Conservation (phyloP, 2,113 vertebrate genomes). For the Apteryx mantelli region DNA sequence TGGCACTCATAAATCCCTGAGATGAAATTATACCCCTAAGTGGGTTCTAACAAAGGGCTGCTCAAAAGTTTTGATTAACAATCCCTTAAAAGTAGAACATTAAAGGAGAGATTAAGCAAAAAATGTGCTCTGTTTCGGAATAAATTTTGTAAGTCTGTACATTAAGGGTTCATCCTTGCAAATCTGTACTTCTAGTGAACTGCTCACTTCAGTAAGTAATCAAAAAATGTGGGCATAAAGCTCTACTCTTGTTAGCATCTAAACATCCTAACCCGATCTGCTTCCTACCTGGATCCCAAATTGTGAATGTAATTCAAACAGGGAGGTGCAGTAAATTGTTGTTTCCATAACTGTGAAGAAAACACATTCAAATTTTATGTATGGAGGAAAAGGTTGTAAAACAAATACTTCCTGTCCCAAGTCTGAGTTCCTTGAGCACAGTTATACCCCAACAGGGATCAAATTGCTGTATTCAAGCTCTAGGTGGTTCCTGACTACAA, state of each 20-base stretch:
- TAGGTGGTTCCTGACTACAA: neutral
- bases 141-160: neutral
- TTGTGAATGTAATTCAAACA: neutral
- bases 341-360: neutral
- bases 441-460: neutral
- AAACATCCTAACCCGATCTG: neutral
- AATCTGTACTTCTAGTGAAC: neutral
- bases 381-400: neutral
- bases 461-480: neutral
- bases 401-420: neutral
- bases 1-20: slow-evolving; percentile 48
- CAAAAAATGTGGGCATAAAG: neutral
- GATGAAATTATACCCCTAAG: slow-evolving; percentile 1
- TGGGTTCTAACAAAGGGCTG: slow-evolving; percentile 26
- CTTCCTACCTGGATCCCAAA: neutral
- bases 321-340: neutral
- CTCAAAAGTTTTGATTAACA: slow-evolving; percentile 47
- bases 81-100: slow-evolving; percentile 16
- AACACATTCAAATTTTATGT: neutral
- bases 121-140: neutral
- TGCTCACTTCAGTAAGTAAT: neutral
- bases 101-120: slow-evolving; percentile 15
- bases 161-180: neutral
- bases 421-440: neutral
- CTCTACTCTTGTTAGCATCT: neutral